Conservation (phyloP, 2,113 vertebrate species). For the Coreoperca whiteheadi region DNA sequence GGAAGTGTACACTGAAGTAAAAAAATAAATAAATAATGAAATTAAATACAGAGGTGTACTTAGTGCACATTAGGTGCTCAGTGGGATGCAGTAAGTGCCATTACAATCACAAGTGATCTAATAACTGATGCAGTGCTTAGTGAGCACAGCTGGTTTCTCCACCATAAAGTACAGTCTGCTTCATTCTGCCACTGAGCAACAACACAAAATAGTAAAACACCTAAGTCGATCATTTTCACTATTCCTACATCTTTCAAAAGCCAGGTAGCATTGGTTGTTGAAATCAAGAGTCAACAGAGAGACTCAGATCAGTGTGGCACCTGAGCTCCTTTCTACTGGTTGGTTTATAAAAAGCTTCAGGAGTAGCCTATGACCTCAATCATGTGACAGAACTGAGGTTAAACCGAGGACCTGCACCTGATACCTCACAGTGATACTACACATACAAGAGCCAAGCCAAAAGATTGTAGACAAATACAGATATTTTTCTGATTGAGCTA, state of each 20-base stretch:
- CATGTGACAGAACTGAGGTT: conserved; percentile 32
- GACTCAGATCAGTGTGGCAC: neutral
- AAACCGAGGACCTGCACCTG: conserved; percentile 1
- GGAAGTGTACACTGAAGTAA: neutral
- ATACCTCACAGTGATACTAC: neutral
- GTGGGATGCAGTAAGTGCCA: no score
- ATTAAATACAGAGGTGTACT: no score
- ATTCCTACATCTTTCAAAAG: neutral
- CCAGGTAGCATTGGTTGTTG: no score
- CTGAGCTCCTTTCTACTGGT: conserved; percentile 18
- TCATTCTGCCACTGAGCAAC: neutral
- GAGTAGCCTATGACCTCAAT: conserved; percentile 24
- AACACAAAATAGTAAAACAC: no score
- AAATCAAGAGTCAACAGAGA: conserved; percentile 18
- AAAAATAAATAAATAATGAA: neutral
- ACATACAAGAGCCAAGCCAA: conserved; percentile 8
- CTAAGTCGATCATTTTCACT: no score
- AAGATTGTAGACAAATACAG: neutral
- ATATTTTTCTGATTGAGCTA: neutral
- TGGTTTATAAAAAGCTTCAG: conserved; percentile 36
- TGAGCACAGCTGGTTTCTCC: neutral
- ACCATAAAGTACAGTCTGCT: neutral
- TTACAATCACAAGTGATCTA: neutral
- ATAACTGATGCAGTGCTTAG: neutral
- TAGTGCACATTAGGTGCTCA: no score